A percentile compares a stretch with the other conserved stretches of the same genome.
These are phyloP conservation scores for Tragelaphus imberbis DNA, from an alignment of 2,113 vertebrate species.

Conservation along the genomic window DNA sequence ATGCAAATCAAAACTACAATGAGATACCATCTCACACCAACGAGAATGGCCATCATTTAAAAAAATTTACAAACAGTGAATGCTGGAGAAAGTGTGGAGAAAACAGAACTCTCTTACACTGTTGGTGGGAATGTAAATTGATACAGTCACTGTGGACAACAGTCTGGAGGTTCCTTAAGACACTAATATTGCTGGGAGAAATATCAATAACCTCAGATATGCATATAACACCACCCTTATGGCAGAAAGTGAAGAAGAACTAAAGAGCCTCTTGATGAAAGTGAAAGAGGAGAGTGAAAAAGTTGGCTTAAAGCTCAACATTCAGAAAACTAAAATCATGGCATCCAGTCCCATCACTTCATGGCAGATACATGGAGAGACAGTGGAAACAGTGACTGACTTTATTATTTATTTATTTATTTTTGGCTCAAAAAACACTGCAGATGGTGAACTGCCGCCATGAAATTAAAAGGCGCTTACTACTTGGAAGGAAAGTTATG, in stretches of 20 bases:
- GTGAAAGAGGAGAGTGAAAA: background rate
- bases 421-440: background rate
- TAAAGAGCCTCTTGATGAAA: background rate
- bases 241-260: background rate
- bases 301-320: background rate
- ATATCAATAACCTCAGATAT: background rate
- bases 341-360: background rate
- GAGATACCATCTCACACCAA: background rate
- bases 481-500: background rate
- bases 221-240: background rate
- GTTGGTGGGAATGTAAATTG: background rate
- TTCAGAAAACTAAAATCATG: background rate
- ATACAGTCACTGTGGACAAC: background rate
- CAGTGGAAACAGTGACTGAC: background rate
- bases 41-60: background rate
- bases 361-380: background rate
- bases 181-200: background rate
- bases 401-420: background rate
- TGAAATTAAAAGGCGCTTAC: background rate
- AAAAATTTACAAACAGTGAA: background rate
- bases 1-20: background rate
- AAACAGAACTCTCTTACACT: background rate
- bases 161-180: background rate
- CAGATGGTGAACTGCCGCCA: background rate
- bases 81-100: background rate